phyloP scores from a whole-genome alignment of 2,797 vertebrate species.

The Clarias platycephalus region DNA sequence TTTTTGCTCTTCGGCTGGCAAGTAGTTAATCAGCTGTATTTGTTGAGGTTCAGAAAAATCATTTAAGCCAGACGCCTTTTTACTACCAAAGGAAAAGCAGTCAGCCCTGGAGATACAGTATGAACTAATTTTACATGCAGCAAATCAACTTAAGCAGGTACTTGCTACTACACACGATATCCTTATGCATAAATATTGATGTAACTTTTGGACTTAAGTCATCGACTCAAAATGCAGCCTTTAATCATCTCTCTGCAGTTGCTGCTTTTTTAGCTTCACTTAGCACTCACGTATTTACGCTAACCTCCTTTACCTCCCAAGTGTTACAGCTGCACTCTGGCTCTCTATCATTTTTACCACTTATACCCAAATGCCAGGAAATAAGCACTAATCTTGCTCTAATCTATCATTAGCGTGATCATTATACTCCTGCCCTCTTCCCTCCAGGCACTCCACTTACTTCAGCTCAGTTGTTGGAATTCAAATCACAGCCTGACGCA shows the following conservation, averaged over 20 bases:
- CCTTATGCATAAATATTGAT: constrained; percentile 1
- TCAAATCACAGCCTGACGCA: constrained; percentile 23
- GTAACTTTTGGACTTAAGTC: neutral
- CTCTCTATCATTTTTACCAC: constrained; percentile 15
- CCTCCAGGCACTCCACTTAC: constrained; percentile 24
- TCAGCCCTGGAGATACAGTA: too few relatives aligned
- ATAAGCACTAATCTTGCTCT: constrained; percentile 16
- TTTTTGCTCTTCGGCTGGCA: too few relatives aligned
- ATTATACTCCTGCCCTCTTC: constrained; percentile 49
- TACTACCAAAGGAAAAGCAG: neutral
- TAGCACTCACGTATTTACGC: neutral
- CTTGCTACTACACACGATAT: neutral
- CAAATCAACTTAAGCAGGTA: neutral
- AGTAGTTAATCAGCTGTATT: too few relatives aligned
- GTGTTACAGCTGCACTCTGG: neutral
- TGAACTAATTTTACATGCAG: neutral
- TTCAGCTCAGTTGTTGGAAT: constrained; percentile 29
- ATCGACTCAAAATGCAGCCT: neutral
- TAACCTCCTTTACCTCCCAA: neutral
- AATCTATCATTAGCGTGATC: constrained; percentile 30
- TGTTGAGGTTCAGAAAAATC: too few relatives aligned
- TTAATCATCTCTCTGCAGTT: neutral
- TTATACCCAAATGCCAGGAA: constrained; percentile 18
- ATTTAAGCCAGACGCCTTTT: too few relatives aligned
- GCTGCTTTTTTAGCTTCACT: neutral